Base-by-base conservation (phyloP, 1,140 invertebrate genomes). In the Drosophila eugracilis region DNA sequence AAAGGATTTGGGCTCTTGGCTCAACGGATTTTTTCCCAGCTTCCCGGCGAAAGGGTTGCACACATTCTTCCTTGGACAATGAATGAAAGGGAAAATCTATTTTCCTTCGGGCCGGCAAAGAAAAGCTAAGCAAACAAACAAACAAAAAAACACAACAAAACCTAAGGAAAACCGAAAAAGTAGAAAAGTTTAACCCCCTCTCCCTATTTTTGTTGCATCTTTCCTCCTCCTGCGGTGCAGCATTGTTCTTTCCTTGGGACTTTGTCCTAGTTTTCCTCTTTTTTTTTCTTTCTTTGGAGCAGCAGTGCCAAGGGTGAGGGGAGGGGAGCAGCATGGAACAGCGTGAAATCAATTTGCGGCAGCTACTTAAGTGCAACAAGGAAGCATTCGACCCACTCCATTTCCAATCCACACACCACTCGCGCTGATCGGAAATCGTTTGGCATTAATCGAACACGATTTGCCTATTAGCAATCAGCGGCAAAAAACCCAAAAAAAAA, bases 321-420 rank as follows among this genome's bases (percentile, higher is more conserved):
- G 37, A 41, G 7, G 49, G 44, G 48, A 63, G 48, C 78, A 83
- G 83, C 83, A 57, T 54, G 44, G 48, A 63, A 53, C 78, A 83
- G 83, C 83, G 60, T 78, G 83, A 88, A 88, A 88, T 88, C 83
- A 88, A 88, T 88, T 88, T 88, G 83, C 69, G 78, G 84, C 84
- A 88, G 83, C 83, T 88, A 88, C 83, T 88, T 88, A 88, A 88
- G 84, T 83, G 84, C 78, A 88, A 83, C 71, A 76, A 62, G 70
- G 57, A 74, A 74, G 42, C 53, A 50, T 44, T 30, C 47, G 45
- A 47, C 37, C 30, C 58, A 67, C 76, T 73, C 66, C 62, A 85
- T 59, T 66, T 54, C 48, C 54, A 26, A 41, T 37, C 62, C 72
- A 55, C 60, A 22, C 45, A 48, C 55, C 65, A 77, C 52, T 66